These are phyloP conservation scores for Dysmachus trigonus DNA, from an alignment of 2,888 invertebrate genomes.

Conservation along the genomic window DNA sequence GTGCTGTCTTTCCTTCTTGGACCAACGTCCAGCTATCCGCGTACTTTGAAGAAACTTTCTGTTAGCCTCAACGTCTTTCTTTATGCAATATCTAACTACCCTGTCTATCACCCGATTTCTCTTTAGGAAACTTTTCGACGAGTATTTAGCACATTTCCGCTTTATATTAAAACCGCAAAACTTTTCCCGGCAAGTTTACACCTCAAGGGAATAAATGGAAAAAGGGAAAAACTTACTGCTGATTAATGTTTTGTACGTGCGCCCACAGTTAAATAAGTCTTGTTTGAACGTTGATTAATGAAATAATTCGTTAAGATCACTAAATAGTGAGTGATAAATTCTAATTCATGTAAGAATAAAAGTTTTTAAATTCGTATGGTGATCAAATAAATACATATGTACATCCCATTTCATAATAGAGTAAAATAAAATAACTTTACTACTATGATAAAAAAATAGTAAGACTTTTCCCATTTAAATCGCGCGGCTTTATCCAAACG, in stretches of 20 bases:
- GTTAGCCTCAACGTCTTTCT: not conserved
- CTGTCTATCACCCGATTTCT: not conserved
- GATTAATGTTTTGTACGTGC: not conserved
- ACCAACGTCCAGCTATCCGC: not conserved
- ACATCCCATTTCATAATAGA: not conserved
- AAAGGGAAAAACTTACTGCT: not conserved
- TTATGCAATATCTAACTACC: not conserved
- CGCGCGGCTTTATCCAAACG: no score
- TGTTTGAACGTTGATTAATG: not conserved
- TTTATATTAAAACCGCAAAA: not conserved
- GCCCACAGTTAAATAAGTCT: not conserved
- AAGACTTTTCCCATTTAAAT: no score
- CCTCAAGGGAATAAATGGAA: not conserved
- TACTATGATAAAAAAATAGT: no score
- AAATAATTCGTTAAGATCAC: not conserved
- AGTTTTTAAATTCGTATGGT: not conserved
- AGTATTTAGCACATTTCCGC: not conserved
- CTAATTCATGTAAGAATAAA: not conserved
- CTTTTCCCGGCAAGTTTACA: not conserved
- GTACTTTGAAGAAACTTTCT: not conserved
- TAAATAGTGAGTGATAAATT: not conserved
- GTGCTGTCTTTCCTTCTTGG: not conserved
- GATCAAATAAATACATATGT: not conserved
- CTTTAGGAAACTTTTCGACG: not conserved
- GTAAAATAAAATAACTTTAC: not conserved